Evolutionary conservation across 2,797 vertebrate species (phyloP), one percentile per base, ranked within the genome.

Genomic region (Sphaeramia orbicularis): DNA sequence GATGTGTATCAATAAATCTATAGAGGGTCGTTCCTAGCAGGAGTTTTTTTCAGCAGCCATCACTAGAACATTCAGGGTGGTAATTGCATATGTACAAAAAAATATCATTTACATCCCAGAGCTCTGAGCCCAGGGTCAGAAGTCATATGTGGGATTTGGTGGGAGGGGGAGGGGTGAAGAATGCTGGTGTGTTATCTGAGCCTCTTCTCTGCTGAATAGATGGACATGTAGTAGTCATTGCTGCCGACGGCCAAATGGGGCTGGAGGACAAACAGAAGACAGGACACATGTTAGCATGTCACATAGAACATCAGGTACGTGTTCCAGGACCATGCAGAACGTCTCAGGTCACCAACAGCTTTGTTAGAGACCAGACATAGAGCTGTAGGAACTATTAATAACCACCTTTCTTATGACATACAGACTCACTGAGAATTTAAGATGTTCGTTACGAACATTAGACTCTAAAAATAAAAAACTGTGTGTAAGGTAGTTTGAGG

Each of bases 211-310:
- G 97, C 96, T 0, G 97, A 99, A 87, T 99, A 99, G 91, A 99
- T 98, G 38, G 98, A 99, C 96, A 99, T 98, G 94, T 97, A 99
- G 95, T 96, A 99, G 92, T 99, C 98, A 0, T 99, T 99, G 94
- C 98, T 99, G 71, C 98, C 98, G 3, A 99, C 97, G 0, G 98
- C 98, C 93, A 99, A 87, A 76, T 99, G 97, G 1, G 98, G 97
- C 97, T 99, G 93, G 0, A 2, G n/a, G 74, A 18, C 10, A 56
- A 63, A 56, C 12, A 69, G 2, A 78, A 15, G 45, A 52, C 4
- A 10, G n/a, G n/a, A n/a, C n/a, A n/a, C n/a, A n/a, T n/a, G n/a
- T n/a, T n/a, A n/a, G n/a, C n/a, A n/a, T n/a, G n/a, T n/a, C n/a
- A n/a, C n/a, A n/a, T n/a, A n/a, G n/a, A n/a, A n/a, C n/a, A n/a